Base-by-base conservation (phyloP, 2,888 invertebrate species). In the Xylota segnis region DNA sequence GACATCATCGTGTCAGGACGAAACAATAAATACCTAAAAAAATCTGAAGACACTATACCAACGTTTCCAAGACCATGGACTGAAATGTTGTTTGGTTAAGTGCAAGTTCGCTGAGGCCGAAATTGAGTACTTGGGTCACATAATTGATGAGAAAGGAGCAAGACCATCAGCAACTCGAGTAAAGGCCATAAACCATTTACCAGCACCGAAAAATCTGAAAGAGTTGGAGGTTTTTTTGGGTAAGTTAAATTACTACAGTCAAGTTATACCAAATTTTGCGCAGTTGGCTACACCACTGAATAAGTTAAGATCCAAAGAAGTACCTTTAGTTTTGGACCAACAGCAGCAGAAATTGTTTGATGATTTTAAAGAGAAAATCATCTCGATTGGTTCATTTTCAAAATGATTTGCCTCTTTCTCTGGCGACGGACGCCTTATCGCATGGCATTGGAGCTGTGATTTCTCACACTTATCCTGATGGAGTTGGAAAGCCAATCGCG, bases 201-300 rank as follows among this genome's bases (percentile, higher is more conserved):
- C 88, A 5, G 54, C 37, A 7, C 89, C 90, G 1, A 76, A 58
- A 29, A 88, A 83, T 52, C 58, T 88, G 0, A 88, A 89, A 27
- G 82, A 89, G 14, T 47, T 90, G 0, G 83, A 89, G 34, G 87
- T 87, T 63, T 90, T 89, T 72, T 58, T 89, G 14, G 89, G 89
- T 0, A 66, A 90, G 65, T n/a, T 78, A 23, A 59, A 76, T 50
- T 89, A 59, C 12, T 59, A 59, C 37, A 37, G 12, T 23, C 58
- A 59, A n/a, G n/a, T n/a, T n/a, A n/a, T n/a, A n/a, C n/a, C n/a
- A n/a, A n/a, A n/a, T n/a, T n/a, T n/a, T n/a, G n/a, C n/a, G n/a
- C n/a, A n/a, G n/a, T n/a, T n/a, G n/a, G n/a, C n/a, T n/a, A n/a
- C n/a, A n/a, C n/a, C n/a, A n/a, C n/a, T n/a, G n/a, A n/a, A n/a